These are phyloP conservation scores for Pogonomyrmex barbatus DNA, from an alignment of 1,140 invertebrate species.

Conservation along the genomic window DNA sequence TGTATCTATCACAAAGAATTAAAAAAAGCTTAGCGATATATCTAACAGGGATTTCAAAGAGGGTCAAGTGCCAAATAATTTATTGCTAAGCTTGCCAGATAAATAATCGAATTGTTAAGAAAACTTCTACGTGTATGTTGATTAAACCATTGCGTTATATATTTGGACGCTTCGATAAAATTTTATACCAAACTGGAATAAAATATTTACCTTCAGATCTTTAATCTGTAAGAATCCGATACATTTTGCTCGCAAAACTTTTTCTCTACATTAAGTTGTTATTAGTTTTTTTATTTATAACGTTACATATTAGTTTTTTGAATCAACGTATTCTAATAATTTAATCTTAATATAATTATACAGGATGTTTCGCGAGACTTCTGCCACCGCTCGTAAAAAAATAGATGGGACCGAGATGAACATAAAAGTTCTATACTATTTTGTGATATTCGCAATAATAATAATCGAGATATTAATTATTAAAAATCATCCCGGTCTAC, in stretches of 20 bases:
- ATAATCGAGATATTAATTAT: too few species aligned
- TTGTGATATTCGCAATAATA: too few species aligned
- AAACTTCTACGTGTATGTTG: conserved; percentile 26
- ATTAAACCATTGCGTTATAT: conserved; percentile 46
- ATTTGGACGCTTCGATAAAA: conserved; percentile 49
- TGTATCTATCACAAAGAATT: background rate
- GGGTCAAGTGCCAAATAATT: conserved; percentile 75
- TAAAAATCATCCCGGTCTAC: too few species aligned
- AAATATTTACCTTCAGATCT: conserved; percentile 44
- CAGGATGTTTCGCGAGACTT: too few species aligned
- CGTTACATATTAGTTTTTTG: background rate
- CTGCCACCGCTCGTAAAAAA: too few species aligned
- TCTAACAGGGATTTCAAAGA: conserved; percentile 22
- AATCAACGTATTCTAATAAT: background rate
- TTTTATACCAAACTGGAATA: conserved; percentile 65
- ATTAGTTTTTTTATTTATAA: background rate
- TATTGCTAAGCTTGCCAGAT: conserved; percentile 64
- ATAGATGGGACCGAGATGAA: too few species aligned
- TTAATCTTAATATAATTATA: background rate
- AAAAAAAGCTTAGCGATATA: conserved; percentile 28
- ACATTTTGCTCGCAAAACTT: background rate
- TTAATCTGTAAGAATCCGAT: conserved; percentile 48
- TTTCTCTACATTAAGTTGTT: conserved; percentile 11
- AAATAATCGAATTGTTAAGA: conserved; percentile 48
- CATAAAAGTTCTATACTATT: too few species aligned